A percentile compares a stretch with the other conserved stretches of the same genome.
These are phyloP conservation scores for Mesitornis unicolor DNA, from an alignment of 2,113 vertebrate species.

Conservation along the genomic window DNA sequence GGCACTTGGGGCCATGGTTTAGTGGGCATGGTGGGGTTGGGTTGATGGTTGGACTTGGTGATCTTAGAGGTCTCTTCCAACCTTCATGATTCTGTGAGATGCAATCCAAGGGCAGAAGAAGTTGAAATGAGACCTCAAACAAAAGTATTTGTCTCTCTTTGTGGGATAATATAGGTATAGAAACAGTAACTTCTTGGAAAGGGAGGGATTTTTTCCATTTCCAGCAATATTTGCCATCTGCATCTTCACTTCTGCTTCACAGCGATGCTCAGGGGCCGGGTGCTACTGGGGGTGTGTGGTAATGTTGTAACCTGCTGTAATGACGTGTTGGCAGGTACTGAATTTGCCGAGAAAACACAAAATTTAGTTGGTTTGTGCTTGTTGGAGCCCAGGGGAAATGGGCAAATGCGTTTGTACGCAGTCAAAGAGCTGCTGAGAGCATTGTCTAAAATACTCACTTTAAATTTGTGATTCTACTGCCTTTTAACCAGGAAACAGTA, in stretches of 20 bases:
- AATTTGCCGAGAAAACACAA: not conserved
- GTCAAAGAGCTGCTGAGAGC: not conserved
- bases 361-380: not conserved
- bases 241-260: not conserved
- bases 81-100: too few species aligned
- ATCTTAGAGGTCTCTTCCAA: too few species aligned
- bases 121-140: not conserved
- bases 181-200: not conserved
- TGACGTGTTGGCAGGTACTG: not conserved
- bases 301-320: too few species aligned
- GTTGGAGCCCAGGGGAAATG: not conserved
- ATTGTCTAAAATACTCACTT: not conserved
- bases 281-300: too few species aligned
- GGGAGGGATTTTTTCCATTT: not conserved
- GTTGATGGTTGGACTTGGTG: too few species aligned
- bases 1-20: too few species aligned
- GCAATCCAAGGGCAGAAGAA: not conserved
- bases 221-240: not conserved
- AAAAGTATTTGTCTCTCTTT: not conserved
- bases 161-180: not conserved
- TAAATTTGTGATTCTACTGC: not conserved
- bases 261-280: fast-evolving
- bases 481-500: not conserved
- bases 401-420: not conserved
- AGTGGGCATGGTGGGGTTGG: too few species aligned